Base-by-base conservation (phyloP, 1,140 invertebrate genomes). In the Oryzaephilus surinamensis region DNA sequence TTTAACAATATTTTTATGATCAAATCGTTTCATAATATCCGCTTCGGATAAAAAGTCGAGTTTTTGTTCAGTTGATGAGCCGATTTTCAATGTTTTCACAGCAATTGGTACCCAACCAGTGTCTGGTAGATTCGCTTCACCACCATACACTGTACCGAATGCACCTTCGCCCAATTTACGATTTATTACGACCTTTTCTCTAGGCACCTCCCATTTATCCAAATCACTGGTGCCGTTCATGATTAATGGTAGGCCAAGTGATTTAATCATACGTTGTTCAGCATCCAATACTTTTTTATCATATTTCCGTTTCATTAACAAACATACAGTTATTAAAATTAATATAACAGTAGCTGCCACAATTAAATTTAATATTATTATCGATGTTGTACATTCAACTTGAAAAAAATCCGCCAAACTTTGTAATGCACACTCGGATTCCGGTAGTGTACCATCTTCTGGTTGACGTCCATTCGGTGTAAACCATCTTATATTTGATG, bases 11-110 rank as follows among this genome's bases (percentile, higher is more conserved):
- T 97, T 95, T 44, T 80, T 79, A 57, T 96, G 90, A 31, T 89
- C 79, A 58, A 95, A 89, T 29, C 81, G 70, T 54, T 93, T 93
- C 84, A 96, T 93, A 13, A 87, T 77, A 57, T 91, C 86, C 1
- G 89, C 89, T 60, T 95, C 91, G 34, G 84, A 82, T n/a, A 94
- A 66, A 49, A 94, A 94, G 58, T 94, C 88, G n/a, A 91, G 62
- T 58, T 91, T 90, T 54, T 92, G 83, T 50, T 93, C 88, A 5
- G 77, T 76, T 1, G 76, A 76, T 2, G 82, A 84, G 1, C 84
- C 84, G 6, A 76, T 62, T 61, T 94, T 92, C 0, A 94, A 65
- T 0, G 90, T 91, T 63, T 95, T 96, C 0, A 94, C 88, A 6
- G 90, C 91, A 0, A 93, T 87, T 1, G 85, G 80, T 2, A 79